These are phyloP conservation scores for Leucania comma DNA, from an alignment of 2,888 invertebrate genomes.

Conservation along the genomic window DNA sequence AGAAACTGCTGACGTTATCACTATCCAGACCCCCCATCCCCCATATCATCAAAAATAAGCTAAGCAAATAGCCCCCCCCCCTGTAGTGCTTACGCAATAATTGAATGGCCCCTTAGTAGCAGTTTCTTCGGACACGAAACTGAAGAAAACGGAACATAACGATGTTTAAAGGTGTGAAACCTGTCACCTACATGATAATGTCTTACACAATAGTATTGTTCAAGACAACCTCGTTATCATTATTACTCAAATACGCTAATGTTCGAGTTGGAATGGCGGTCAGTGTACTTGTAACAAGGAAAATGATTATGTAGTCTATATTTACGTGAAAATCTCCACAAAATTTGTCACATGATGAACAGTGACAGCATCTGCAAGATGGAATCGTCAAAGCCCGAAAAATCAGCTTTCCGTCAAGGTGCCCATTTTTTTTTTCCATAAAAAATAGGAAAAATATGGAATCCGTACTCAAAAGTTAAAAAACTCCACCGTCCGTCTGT, in stretches of 20 bases:
- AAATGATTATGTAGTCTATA: slow-evolving; percentile 11
- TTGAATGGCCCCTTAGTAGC: too few species aligned
- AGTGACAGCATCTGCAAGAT: not conserved
- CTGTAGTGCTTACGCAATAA: too few species aligned
- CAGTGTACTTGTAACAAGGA: slow-evolving; percentile 18
- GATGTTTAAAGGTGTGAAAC: slow-evolving; percentile 21
- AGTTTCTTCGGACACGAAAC: not conserved
- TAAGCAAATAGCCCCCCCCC: too few species aligned
- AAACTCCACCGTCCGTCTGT: too few species aligned
- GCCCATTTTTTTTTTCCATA: too few species aligned
- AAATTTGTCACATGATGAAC: not conserved
- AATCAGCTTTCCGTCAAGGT: not conserved
- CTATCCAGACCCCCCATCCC: too few species aligned
- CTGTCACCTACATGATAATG: slow-evolving; percentile 11
- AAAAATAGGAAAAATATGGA: too few species aligned
- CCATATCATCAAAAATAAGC: too few species aligned
- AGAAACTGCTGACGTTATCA: too few species aligned
- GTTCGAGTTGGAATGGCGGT: not conserved
- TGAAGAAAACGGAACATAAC: slow-evolving; percentile 7
- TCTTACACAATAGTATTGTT: slow-evolving; percentile 14
- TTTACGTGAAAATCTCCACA: not conserved
- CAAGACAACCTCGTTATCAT: slow-evolving; percentile 7
- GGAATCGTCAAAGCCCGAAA: not conserved
- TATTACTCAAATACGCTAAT: slow-evolving; percentile 11
- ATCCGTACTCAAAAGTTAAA: too few species aligned